Evolutionary conservation across 2,113 vertebrate genomes (phyloP).

Genomic region (Rhea pennata): DNA sequence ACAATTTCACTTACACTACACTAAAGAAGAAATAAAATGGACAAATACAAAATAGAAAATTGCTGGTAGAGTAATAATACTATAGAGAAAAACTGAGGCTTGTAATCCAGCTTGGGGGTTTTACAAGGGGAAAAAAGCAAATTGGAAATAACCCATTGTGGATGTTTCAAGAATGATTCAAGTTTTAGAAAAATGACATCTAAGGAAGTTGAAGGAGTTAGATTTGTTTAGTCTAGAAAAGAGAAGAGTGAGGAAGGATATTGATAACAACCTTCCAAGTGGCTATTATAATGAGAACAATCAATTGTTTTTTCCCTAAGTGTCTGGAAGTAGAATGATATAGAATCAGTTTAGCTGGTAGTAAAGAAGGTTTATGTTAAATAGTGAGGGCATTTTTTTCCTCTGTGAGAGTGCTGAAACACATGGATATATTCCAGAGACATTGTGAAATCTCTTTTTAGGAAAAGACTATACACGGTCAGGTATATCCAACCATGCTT

Average conservation of each 20-base stretch:
- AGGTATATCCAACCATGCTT: neutral
- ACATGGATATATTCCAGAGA: neutral
- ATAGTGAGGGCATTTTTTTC: neutral
- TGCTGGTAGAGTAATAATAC: neutral
- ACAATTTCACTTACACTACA: neutral
- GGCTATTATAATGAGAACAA: neutral
- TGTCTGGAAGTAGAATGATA: neutral
- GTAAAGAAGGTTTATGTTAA: neutral
- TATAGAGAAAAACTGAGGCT: neutral
- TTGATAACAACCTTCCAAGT: constrained; percentile 17
- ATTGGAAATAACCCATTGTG: neutral
- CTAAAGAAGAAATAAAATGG: neutral
- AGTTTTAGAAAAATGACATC: neutral
- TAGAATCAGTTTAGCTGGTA: neutral
- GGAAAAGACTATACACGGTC: neutral
- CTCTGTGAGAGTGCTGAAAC: neutral
- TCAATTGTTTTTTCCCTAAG: neutral
- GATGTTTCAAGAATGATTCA: neutral
- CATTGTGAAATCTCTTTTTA: neutral
- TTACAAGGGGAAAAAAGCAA: neutral
- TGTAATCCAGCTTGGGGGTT: neutral
- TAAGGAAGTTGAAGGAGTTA: neutral
- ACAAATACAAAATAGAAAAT: neutral
- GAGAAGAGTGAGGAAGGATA: neutral
- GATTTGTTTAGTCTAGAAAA: constrained; percentile 39